These are phyloP conservation scores for Cyclophora albipunctata DNA, from an alignment of 2,888 invertebrate genomes.

Conservation along the genomic window DNA sequence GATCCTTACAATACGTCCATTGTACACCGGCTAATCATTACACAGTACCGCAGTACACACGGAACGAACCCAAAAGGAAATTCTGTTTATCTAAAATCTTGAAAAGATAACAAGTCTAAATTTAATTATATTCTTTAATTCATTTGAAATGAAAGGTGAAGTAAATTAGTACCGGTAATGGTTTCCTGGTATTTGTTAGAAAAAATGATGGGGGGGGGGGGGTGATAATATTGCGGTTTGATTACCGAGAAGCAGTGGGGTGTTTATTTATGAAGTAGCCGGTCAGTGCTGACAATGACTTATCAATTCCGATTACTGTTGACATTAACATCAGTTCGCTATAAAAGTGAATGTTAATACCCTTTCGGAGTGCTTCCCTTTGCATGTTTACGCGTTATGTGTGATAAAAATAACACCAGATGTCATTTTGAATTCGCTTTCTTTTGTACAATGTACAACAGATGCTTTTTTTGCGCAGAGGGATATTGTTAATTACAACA, in stretches of 20 bases:
- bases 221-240: slow-evolving; percentile 33
- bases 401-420: slow-evolving; percentile 3
- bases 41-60: too few species aligned
- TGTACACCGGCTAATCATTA: too few species aligned
- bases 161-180: slow-evolving; percentile 23
- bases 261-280: slow-evolving; percentile 39
- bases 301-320: slow-evolving; percentile 48
- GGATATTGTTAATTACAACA: too few species aligned
- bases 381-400: slow-evolving; percentile 10
- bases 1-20: too few species aligned
- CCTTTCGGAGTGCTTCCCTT: slow-evolving; percentile 17
- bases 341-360: slow-evolving; percentile 25
- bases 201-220: slow-evolving; percentile 21
- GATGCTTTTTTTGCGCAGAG: too few species aligned
- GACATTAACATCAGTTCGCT: slow-evolving; percentile 30
- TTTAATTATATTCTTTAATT: background rate
- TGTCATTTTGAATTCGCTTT: background rate
- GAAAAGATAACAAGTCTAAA: too few species aligned
- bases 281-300: slow-evolving; percentile 30
- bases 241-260: slow-evolving; percentile 37
- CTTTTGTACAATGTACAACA: too few species aligned
- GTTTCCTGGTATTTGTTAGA: slow-evolving; percentile 29
- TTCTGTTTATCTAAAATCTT: too few species aligned
- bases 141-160: slow-evolving; percentile 6
- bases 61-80: too few species aligned